Evolutionary conservation across 2,888 invertebrate genomes (phyloP), one percentile per base, ranked within the genome.

Genomic region (Euproctis similis): DNA sequence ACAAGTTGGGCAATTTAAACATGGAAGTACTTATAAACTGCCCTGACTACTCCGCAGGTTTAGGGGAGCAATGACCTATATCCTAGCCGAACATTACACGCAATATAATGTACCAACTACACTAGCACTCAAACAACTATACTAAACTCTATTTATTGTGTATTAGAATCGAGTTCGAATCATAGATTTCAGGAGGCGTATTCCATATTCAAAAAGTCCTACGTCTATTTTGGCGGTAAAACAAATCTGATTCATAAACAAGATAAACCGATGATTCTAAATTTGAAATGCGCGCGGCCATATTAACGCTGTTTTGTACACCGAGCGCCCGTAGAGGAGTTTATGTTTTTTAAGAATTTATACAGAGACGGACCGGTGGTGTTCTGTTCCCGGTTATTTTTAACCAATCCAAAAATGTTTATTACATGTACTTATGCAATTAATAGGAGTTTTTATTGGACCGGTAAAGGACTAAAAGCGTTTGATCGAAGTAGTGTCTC

Each of bases 51-150:
- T 78, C 71, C 61, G 53, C 78, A 75, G 74, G 75, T 84, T 84
- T 84, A 80, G 82, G 82, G 82, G 82, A 82, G 76, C 82, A 84
- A 75, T 76, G 82, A 84, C 82, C 82, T 80, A 84, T 81, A 82
- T 84, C 82, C 82, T 84, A 81, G 81, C 59, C 64, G 59, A 53
- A 47, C 52, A 50, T 39, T 54, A 49, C 57, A 46, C 61, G 57
- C 41, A 46, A 45, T 59, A 71, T 57, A 74, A 77, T 66, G 76
- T 53, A 56, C 34, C 53, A 78, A 75, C 62, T 51, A 54, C 68
- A 62, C 44, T 44, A 47, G 42, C 49, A 55, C 51, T 36, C 36
- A 23, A n/a, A 56, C 53, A 57, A 59, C 63, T 46, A 78, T 70
- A 72, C 36, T 74, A 78, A 73, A 70, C 81, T 73, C 65, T 82